Evolutionary conservation across 2,888 invertebrate species (phyloP).

Genomic region (Acleris literana): DNA sequence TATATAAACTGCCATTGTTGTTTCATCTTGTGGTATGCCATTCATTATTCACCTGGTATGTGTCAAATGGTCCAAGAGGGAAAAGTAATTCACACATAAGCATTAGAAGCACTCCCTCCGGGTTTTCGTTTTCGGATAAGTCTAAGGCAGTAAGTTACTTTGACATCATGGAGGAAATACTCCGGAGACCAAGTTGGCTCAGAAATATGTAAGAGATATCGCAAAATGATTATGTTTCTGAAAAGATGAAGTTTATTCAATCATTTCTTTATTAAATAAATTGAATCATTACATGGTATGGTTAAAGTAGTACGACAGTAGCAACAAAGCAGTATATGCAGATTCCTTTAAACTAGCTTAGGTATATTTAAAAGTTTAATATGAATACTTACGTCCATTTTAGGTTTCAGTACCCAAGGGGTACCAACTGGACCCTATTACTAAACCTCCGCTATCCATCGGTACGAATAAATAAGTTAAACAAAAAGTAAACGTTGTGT

Average conservation of each 20-base stretch:
- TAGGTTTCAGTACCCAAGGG: too few species aligned
- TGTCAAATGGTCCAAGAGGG: conserved; percentile 5
- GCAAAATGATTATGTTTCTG: not conserved
- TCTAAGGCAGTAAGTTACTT: not conserved
- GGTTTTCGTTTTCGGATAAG: not conserved
- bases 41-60: not conserved
- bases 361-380: too few species aligned
- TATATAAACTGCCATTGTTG: not conserved
- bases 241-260: too few species aligned
- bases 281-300: too few species aligned
- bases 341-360: too few species aligned
- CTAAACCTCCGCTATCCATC: too few species aligned
- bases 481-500: too few species aligned
- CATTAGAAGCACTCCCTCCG: not conserved
- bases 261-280: too few species aligned
- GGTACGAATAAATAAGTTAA: too few species aligned
- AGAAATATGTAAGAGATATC: conserved; percentile 1
- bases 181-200: not conserved
- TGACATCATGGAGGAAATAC: conserved; percentile 1
- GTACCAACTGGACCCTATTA: too few species aligned
- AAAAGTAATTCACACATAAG: not conserved
- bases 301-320: not conserved
- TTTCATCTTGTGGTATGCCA: not conserved
- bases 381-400: too few species aligned
- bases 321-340: not conserved